A percentile compares a stretch with the other conserved stretches of the same genome.
These are phyloP conservation scores for Pocillopora grandis DNA, from an alignment of 92 coral and sea anemone species.

Conservation along the genomic window DNA sequence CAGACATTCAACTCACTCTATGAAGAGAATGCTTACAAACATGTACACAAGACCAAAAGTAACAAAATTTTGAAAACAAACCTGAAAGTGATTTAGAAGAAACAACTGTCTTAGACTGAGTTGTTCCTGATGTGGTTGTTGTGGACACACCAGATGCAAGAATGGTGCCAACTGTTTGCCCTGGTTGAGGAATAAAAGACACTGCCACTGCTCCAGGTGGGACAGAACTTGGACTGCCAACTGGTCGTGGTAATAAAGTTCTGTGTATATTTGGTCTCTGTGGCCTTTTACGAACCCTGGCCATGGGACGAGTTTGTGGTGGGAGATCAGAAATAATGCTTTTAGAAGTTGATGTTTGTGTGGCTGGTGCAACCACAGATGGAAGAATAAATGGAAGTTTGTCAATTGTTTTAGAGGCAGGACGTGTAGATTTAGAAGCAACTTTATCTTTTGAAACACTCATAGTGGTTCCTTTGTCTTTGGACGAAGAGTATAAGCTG, in stretches of 20 bases:
- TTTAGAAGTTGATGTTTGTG: conserved; percentile 28
- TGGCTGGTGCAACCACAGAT: conserved; percentile 57
- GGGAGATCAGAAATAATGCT: conserved; percentile 45
- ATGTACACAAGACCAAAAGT: not conserved
- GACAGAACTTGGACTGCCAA: conserved; percentile 58
- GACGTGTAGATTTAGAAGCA: conserved; percentile 50
- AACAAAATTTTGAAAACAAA: conserved; percentile 12
- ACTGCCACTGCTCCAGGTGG: conserved; percentile 88
- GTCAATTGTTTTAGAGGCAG: conserved; percentile 67
- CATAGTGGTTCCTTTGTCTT: conserved; percentile 33
- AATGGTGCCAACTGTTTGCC: conserved; percentile 74
- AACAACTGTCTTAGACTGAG: conserved; percentile 44
- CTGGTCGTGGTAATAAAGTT: conserved; percentile 89
- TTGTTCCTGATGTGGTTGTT: conserved; percentile 37
- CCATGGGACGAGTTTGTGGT: conserved; percentile 29
- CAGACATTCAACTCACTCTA: no score
- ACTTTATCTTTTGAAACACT: conserved; percentile 36
- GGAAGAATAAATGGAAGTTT: conserved; percentile 75
- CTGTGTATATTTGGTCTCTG: conserved; percentile 71
- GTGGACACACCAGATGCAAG: conserved; percentile 72
- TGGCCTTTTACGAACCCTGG: conserved; percentile 51
- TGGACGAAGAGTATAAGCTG: conserved; percentile 33
- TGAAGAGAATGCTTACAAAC: not conserved
- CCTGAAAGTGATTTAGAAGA: conserved; percentile 19
- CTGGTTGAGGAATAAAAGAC: conserved; percentile 89